A percentile compares a stretch with the other conserved stretches of the same genome.
Evolutionary conservation across 2,113 vertebrate genomes (phyloP).

Genomic region (Dromiciops gliroides): DNA sequence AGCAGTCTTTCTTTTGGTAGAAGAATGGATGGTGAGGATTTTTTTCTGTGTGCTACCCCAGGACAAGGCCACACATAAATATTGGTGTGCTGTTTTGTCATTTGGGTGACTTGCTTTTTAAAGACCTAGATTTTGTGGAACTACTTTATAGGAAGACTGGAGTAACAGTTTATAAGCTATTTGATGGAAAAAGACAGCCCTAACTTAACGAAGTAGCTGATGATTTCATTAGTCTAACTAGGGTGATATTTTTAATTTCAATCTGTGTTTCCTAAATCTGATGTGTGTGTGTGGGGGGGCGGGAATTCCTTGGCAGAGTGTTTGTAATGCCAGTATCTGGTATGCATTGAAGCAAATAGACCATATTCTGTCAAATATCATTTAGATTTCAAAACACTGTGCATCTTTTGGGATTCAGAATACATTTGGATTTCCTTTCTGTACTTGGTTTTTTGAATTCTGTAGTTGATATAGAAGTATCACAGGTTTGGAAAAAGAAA

Average conservation of each 20-base stretch:
- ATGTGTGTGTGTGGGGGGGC: neutral
- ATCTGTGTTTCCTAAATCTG: conserved; percentile 36
- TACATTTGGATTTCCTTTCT: conserved; percentile 4
- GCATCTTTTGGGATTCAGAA: neutral
- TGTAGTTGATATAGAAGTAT: neutral
- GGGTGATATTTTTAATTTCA: conserved; percentile 30
- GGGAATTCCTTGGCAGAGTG: conserved; percentile 21
- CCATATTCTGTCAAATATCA: conserved; percentile 18
- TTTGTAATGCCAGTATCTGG: conserved; percentile 23
- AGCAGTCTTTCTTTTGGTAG: conserved; percentile 15
- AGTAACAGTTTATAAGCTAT: neutral
- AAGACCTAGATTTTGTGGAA: conserved; percentile 43
- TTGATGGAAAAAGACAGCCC: neutral
- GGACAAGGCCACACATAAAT: conserved; percentile 25
- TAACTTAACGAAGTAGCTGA: neutral
- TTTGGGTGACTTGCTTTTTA: conserved; percentile 33
- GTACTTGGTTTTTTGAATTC: conserved; percentile 24
- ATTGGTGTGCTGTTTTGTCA: neutral
- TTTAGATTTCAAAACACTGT: conserved; percentile 12
- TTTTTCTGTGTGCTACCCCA: neutral
- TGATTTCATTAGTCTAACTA: conserved; percentile 10
- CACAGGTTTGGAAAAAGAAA: neutral
- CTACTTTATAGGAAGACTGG: neutral
- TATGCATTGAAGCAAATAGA: conserved; percentile 35
- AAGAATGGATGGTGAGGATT: neutral